A percentile compares a stretch with the other conserved stretches of the same genome.
Conservation (phyloP, 2,113 vertebrate genomes). For the Sminthopsis crassicaudata region DNA sequence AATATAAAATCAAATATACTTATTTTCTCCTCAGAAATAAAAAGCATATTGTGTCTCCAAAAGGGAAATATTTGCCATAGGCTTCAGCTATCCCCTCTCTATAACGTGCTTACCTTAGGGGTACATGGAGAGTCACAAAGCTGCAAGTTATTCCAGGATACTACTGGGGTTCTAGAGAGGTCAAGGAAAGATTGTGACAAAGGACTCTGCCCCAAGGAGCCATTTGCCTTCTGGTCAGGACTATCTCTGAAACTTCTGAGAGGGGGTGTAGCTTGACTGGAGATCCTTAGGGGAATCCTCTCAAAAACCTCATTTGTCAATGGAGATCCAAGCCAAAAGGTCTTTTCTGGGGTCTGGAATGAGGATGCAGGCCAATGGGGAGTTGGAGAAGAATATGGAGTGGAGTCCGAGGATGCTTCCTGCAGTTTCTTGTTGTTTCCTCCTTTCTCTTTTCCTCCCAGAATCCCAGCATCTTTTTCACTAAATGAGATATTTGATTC, state of each 20-base stretch:
- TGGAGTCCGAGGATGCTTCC: background rate
- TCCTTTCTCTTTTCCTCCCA: constrained; percentile 57
- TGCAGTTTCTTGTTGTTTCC: constrained; percentile 25
- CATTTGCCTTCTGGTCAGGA: constrained; percentile 49
- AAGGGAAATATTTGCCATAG: background rate
- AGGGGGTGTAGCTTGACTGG: background rate
- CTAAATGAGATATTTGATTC: constrained; percentile 88
- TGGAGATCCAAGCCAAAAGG: background rate
- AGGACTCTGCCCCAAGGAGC: background rate
- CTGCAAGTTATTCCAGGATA: constrained; percentile 87
- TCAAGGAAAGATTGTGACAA: background rate
- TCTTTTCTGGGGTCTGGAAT: constrained; percentile 40
- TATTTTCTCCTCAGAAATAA: background rate
- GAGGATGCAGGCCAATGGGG: background rate
- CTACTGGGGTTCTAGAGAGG: constrained; percentile 83
- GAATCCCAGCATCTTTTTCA: constrained; percentile 86
- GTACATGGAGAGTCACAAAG: constrained; percentile 89
- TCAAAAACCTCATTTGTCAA: constrained; percentile 16
- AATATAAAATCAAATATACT: background rate
- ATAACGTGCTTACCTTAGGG: constrained; percentile 87
- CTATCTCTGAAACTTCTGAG: constrained; percentile 41
- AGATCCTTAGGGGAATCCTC: background rate
- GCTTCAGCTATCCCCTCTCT: background rate
- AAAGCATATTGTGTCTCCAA: background rate
- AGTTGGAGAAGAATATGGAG: background rate